phyloP scores from a whole-genome alignment of 2,888 invertebrate genomes.

The Encarsia formosa region DNA sequence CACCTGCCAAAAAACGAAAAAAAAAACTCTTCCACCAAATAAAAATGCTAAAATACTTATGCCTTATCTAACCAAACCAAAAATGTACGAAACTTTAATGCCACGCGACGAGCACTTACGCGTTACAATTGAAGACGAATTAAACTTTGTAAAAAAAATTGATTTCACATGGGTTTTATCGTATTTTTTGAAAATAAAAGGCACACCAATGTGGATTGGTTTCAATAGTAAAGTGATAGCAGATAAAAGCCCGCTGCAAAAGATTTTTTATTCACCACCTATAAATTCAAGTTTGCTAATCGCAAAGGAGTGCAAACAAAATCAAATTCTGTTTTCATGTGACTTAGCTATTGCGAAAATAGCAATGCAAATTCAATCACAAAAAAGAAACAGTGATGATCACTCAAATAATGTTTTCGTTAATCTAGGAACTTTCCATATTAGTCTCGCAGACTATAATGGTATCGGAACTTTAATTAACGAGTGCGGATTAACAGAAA shows the following conservation, averaged over 20 bases:
- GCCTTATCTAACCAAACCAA: too few species aligned
- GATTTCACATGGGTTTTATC: conserved; percentile 30
- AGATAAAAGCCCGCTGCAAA: conserved; percentile 30
- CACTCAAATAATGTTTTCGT: conserved; percentile 42
- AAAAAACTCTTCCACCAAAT: too few species aligned
- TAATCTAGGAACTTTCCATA: conserved; percentile 41
- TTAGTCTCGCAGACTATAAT: conserved; percentile 36
- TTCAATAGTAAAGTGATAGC: conserved; percentile 32
- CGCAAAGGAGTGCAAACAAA: conserved; percentile 31
- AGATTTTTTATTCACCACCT: conserved; percentile 34
- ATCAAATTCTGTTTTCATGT: conserved; percentile 32
- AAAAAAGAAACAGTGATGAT: conserved; percentile 27
- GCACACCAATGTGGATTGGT: conserved; percentile 39
- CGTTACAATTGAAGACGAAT: too few species aligned
- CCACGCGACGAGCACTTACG: too few species aligned
- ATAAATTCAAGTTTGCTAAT: conserved; percentile 33
- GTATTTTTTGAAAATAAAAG: conserved; percentile 23
- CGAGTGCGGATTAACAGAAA: not conserved
- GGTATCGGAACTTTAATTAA: conserved; percentile 34
- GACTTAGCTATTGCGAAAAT: conserved; percentile 36
- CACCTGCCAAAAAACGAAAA: too few species aligned
- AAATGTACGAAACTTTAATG: too few species aligned
- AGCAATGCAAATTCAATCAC: conserved; percentile 33
- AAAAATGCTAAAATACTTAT: too few species aligned
- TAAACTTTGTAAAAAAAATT: not conserved